These are phyloP conservation scores for Dunckerocampus dactyliophorus DNA, from an alignment of 2,113 vertebrate species.

Conservation along the genomic window DNA sequence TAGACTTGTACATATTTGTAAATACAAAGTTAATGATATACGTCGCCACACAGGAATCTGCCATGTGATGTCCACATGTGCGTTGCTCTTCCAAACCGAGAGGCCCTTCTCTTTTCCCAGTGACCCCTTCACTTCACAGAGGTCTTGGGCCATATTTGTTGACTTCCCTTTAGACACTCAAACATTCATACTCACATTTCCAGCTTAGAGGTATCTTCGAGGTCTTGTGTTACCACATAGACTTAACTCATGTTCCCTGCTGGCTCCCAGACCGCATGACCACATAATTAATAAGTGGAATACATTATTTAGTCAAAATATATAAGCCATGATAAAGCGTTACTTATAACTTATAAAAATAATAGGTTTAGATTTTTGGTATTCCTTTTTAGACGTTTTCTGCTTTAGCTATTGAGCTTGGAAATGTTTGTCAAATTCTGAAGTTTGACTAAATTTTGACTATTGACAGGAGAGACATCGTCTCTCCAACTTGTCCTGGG, in stretches of 20 bases:
- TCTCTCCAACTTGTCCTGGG: too few relatives aligned
- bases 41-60: conserved; percentile 9
- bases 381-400: too few relatives aligned
- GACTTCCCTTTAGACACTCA: conserved; percentile 21
- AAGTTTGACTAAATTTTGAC: too few relatives aligned
- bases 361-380: too few relatives aligned
- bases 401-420: too few relatives aligned
- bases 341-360: neutral
- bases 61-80: conserved; percentile 43
- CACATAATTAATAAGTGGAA: conserved; percentile 17
- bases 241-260: conserved; percentile 25
- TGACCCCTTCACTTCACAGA: conserved; percentile 45
- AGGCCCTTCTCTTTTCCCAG: conserved; percentile 34
- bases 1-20: neutral
- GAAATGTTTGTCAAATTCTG: too few relatives aligned
- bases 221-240: conserved; percentile 42
- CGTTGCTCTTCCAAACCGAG: conserved; percentile 29
- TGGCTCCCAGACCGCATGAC: conserved; percentile 48
- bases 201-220: conserved; percentile 23
- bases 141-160: conserved; percentile 31
- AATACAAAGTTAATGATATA: conserved; percentile 13
- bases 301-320: neutral
- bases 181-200: conserved; percentile 15
- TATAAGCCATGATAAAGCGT: neutral
- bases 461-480: too few relatives aligned